phyloP scores from a whole-genome alignment of 2,888 invertebrate genomes.

The Mechanitis mazaeus region DNA sequence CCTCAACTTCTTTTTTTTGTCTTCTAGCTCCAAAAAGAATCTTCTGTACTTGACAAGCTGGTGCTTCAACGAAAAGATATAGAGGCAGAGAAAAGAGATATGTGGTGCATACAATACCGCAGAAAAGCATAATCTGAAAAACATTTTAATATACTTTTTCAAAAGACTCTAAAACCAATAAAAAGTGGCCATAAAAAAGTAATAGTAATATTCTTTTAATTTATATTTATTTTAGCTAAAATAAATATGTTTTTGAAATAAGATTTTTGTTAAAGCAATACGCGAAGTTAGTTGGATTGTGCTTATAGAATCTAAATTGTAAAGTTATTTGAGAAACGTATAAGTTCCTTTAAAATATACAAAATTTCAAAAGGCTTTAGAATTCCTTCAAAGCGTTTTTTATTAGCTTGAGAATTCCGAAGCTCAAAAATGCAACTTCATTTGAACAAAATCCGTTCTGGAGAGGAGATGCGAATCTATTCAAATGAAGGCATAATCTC shows the following conservation, averaged over 20 bases:
- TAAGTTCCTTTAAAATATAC: constrained; percentile 1
- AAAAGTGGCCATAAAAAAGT: too few species aligned
- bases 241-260: too few species aligned
- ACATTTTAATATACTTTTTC: neutral
- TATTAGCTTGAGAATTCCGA: constrained; percentile 6
- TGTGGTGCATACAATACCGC: constrained; percentile 60
- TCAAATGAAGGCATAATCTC: constrained; percentile 26
- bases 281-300: too few species aligned
- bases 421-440: constrained; percentile 12
- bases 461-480: constrained; percentile 19
- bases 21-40: constrained; percentile 56
- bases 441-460: constrained; percentile 13
- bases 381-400: constrained; percentile 3
- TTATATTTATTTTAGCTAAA: too few species aligned
- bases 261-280: too few species aligned
- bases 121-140: constrained; percentile 65
- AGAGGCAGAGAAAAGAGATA: constrained; percentile 59
- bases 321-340: neutral
- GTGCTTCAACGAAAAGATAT: constrained; percentile 65
- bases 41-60: constrained; percentile 63
- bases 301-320: neutral
- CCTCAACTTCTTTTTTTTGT: constrained; percentile 44
- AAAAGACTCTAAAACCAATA: too few species aligned
- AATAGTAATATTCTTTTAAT: too few species aligned
- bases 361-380: constrained; percentile 1